Base-by-base conservation (phyloP, 2,888 invertebrate species). In the Cantharis rufa region DNA sequence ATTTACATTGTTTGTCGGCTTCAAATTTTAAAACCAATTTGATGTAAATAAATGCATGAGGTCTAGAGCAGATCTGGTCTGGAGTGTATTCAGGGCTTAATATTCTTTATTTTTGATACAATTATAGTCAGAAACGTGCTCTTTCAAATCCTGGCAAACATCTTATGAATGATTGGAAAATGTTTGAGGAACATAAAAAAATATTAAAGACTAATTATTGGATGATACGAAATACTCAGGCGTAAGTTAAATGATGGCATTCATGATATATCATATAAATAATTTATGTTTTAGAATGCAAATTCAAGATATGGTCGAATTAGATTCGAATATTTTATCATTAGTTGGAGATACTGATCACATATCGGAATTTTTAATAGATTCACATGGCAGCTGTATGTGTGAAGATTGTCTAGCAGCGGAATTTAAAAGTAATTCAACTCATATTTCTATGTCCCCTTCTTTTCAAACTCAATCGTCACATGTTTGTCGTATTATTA, bases 321-420 rank as follows among this genome's bases (percentile, higher is more conserved):
- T 87, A 62, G 86, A 86, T 77, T 84, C 84, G 75, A 85, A 86
- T 74, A 81, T 87, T 71, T 84, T 86, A 76, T 83, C 84, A 10
- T 79, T 86, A 70, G 81, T 86, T 10, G 84, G 84, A 32, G 86
- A 87, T 78, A 84, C 82, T 62, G 81, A 80, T 66, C 82, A 79
- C 82, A 84, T 79, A 62, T 84, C 86, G 11, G 86, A 86, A 66
- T 83, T 84, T 48, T 83, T 85, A 66, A 80, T 87, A 71, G 85
- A 86, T 68, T 83, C 84, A 62, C 84, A 84, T 72, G 87, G 87
- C 9, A 84, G 85, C 63, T 87, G 87, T 80, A 83, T 86, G 69
- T 87, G 87, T 79, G 87, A 87, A 80, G 86, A 87, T 79, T 87
- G 87, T 79, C 79, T 86, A 73, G 82, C 86, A 71, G 83, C 85